These are phyloP conservation scores for Oceanites oceanicus DNA, from an alignment of 2,113 vertebrate genomes.

Conservation along the genomic window DNA sequence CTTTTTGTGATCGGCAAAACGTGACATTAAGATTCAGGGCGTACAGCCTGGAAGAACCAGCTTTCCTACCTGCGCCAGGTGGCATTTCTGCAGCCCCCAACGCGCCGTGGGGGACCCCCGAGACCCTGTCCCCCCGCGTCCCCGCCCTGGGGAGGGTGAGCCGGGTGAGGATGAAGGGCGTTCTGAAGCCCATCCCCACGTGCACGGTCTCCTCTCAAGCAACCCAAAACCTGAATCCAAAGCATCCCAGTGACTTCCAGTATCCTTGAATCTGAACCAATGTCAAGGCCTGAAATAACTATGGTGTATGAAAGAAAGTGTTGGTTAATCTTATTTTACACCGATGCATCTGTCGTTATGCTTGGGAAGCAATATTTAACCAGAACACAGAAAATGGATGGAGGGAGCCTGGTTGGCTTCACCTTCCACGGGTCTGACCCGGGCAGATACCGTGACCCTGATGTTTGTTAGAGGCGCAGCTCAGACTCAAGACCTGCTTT, in stretches of 20 bases:
- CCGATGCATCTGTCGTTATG: background rate
- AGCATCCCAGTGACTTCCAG: background rate
- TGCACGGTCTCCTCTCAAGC: background rate
- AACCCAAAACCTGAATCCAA: background rate
- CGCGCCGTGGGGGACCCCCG: background rate
- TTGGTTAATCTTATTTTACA: background rate
- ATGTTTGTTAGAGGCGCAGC: background rate
- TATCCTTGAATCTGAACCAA: background rate
- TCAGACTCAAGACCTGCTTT: background rate
- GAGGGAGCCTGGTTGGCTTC: background rate
- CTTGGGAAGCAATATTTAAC: background rate
- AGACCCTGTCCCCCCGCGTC: rapidly evolving
- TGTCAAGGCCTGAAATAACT: background rate
- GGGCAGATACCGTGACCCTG: background rate
- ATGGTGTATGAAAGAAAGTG: rapidly evolving
- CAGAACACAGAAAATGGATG: background rate
- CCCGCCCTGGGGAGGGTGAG: background rate
- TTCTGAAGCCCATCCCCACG: background rate
- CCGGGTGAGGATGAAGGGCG: background rate
- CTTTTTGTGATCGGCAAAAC: background rate
- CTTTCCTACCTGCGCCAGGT: background rate
- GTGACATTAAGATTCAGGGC: background rate
- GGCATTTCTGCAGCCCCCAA: background rate
- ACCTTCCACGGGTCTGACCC: background rate
- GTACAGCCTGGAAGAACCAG: background rate